Percentiles rank a stretch among this genome's conserved stretches.
These are phyloP conservation scores for Hofmannophila pseudospretella DNA, from an alignment of 2,888 invertebrate species.

Conservation along the genomic window DNA sequence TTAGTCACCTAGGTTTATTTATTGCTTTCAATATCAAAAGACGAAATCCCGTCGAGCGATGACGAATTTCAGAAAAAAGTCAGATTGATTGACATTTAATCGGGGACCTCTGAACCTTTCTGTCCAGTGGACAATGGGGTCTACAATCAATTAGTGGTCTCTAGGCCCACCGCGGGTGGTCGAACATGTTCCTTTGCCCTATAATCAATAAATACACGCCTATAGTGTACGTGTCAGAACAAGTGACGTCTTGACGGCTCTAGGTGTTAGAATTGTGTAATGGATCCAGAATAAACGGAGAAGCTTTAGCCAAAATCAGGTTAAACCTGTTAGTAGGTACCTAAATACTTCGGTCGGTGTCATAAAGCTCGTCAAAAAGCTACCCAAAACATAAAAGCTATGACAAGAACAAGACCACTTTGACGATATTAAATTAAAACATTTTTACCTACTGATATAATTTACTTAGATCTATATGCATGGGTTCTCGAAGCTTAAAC, in stretches of 20 bases:
- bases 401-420: no score
- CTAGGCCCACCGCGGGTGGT: conserved; percentile 50
- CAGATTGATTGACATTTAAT: conserved; percentile 51
- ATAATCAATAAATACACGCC: conserved; percentile 45
- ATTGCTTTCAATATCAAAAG: neutral
- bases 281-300: conserved; percentile 12
- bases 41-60: conserved; percentile 20
- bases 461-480: neutral
- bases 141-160: conserved; percentile 49
- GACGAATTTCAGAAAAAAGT: conserved; percentile 40
- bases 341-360: no score
- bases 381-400: neutral
- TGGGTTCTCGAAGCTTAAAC: conserved; percentile 4
- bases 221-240: conserved; percentile 36
- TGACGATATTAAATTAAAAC: no score
- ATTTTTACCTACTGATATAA: no score
- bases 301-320: neutral
- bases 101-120: conserved; percentile 52
- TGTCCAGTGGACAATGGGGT: conserved; percentile 44
- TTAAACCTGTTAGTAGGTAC: no score
- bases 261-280: conserved; percentile 21
- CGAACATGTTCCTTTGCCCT: conserved; percentile 42
- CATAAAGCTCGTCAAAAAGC: neutral
- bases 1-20: conserved; percentile 2
- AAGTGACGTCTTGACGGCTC: conserved; percentile 39